Base-by-base conservation (phyloP, 2,113 vertebrate genomes). In the Lethenteron camtschaticum region DNA sequence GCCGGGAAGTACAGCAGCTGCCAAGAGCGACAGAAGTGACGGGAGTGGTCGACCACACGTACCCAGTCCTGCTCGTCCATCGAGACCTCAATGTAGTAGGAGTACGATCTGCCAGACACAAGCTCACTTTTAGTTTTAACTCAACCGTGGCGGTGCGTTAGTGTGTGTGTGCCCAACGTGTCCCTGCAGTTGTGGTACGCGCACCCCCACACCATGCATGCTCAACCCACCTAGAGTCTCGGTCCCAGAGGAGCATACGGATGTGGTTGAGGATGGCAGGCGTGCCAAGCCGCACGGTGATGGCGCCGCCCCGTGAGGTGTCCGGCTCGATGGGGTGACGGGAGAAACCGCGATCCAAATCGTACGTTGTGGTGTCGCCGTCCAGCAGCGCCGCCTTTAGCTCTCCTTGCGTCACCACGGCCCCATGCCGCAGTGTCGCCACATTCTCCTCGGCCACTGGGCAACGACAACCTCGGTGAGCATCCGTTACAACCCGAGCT, bases 61-160 rank as follows among this genome's bases (percentile, higher is more conserved):
- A 95, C 85, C 94, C 94, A 99, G 76, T 99, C 94, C 77, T 96
- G 80, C 76, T 99, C 92, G 69, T 99, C 92, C 91, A 99, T 99
- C 11, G 94, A 99, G 59, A 99, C 90, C 75, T 99, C 94, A 41
- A 99, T 84, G 79, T 96, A 92, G 80, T 99, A 99, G 0, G 92
- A 99, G 24, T 99, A 99, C 9, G 94, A 99, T 74, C 92, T 96
- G 57, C 2, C 69, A 57, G 73, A 68, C n/a, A 77, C 18, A 77
- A 69, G 78, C 74, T 73, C 2, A n/a, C 10, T 9, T 24, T 9
- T 9, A 24, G n/a, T 68, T 16, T 16, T 11, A 68, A 41, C 41
- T 41, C 41, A 41, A 41, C 41, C 41, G 41, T 41, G 41, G 41
- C 41, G 41, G 41, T 41, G 41, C 41, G 41, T 41, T 41, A 3